Conservation (phyloP, 2,888 invertebrate species). For the Teinopalpus imperialis region DNA sequence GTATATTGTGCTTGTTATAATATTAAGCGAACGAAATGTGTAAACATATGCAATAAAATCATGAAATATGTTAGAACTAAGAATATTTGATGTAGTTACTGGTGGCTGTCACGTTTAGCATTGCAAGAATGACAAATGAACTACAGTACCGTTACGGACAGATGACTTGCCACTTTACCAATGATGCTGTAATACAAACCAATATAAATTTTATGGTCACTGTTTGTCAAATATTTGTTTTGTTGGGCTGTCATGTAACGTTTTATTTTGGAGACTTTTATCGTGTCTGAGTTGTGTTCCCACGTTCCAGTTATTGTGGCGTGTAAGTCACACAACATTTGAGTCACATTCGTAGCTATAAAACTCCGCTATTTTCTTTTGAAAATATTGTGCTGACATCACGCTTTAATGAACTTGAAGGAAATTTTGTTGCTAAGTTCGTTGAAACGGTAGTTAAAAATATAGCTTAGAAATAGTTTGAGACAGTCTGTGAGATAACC, state of each 20-base stretch:
- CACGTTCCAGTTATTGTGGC: constrained; percentile 21
- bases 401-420: constrained; percentile 52
- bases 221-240: constrained; percentile 27
- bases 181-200: constrained; percentile 28
- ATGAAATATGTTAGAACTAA: constrained; percentile 49
- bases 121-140: constrained; percentile 57
- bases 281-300: constrained; percentile 16
- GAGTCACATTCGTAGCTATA: constrained; percentile 34
- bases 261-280: constrained; percentile 25
- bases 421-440: constrained; percentile 59
- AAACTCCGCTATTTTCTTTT: constrained; percentile 39
- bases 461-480: constrained; percentile 57
- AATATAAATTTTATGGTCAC: constrained; percentile 25
- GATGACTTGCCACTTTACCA: constrained; percentile 59
- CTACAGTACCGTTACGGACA: constrained; percentile 49
- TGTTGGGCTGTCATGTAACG: constrained; percentile 24
- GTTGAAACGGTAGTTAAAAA: constrained; percentile 57
- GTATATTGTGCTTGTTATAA: neutral
- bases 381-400: constrained; percentile 55
- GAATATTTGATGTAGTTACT: constrained; percentile 52
- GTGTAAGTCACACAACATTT: constrained; percentile 14
- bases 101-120: constrained; percentile 47
- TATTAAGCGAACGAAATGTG: constrained; percentile 29
- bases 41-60: constrained; percentile 30
- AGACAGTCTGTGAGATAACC: constrained; percentile 47